phyloP scores from a whole-genome alignment of 2,797 vertebrate species.

The Cercopithecus neglectus region DNA sequence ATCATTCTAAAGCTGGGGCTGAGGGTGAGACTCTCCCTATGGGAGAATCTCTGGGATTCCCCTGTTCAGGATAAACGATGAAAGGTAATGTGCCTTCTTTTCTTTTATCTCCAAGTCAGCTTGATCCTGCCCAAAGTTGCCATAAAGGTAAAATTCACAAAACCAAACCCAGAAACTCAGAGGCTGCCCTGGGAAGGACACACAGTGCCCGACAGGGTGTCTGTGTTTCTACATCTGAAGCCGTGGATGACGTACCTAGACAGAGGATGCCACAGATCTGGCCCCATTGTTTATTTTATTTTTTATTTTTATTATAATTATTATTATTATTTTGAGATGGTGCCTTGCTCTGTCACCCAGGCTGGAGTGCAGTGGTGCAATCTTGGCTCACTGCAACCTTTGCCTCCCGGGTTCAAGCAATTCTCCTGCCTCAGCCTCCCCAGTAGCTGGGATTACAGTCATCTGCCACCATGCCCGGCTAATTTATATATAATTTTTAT shows the following conservation, averaged over 20 bases:
- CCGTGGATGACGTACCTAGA: rapidly evolving
- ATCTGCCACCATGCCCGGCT: rapidly evolving
- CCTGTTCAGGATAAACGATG: rapidly evolving
- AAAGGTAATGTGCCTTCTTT: neutral
- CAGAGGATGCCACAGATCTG: neutral
- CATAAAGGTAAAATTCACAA: neutral
- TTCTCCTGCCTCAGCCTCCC: neutral
- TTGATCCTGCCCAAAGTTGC: neutral
- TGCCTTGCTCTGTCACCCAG: neutral
- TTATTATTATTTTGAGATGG: no score
- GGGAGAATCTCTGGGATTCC: neutral
- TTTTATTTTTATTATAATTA: no score
- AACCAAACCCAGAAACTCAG: neutral
- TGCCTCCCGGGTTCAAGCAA: neutral
- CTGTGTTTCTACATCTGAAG: rapidly evolving
- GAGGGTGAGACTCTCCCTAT: rapidly evolving
- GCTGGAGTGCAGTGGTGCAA: neutral
- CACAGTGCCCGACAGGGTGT: rapidly evolving
- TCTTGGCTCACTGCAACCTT: neutral
- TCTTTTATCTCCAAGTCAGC: neutral
- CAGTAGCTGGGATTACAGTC: neutral
- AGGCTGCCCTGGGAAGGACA: neutral
- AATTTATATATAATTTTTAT: neutral
- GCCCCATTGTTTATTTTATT: rapidly evolving
- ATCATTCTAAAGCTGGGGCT: rapidly evolving